phyloP scores from a whole-genome alignment of 2,888 invertebrate genomes.

The Tupiocoris notatus region DNA sequence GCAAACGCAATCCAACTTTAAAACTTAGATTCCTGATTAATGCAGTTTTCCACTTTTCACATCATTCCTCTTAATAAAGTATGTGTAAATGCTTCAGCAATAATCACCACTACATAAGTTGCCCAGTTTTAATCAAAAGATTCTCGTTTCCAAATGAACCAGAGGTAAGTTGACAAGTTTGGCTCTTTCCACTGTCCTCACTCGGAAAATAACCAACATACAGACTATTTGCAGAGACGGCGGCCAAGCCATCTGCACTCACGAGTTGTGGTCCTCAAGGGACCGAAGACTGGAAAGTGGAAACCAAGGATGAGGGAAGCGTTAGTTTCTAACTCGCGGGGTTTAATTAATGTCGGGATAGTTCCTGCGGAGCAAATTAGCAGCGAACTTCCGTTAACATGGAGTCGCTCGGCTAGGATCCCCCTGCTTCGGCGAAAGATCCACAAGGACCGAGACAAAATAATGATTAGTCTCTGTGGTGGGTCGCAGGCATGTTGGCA shows the following conservation, averaged over 20 bases:
- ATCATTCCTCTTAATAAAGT: too few species aligned
- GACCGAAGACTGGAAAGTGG: not conserved
- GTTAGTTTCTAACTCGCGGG: not conserved
- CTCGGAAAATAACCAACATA: not conserved
- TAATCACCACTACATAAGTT: too few species aligned
- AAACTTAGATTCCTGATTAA: too few species aligned
- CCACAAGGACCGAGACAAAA: not conserved
- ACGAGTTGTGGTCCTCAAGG: not conserved
- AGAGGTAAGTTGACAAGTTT: too few species aligned
- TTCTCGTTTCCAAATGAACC: too few species aligned
- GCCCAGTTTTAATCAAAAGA: too few species aligned
- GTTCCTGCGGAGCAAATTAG: not conserved
- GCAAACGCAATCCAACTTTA: too few species aligned
- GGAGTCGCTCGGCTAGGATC: not conserved
- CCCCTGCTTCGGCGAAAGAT: not conserved
- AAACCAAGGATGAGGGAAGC: not conserved
- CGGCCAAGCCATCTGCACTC: not conserved
- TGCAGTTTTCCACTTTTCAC: too few species aligned
- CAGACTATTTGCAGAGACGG: not conserved
- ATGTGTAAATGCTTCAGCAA: too few species aligned
- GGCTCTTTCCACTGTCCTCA: not conserved
- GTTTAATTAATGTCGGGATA: not conserved
- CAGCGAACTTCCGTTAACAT: not conserved
- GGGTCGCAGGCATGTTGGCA: not conserved
- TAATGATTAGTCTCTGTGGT: not conserved